Evolutionary conservation across 2,888 invertebrate species (phyloP).

Genomic region (Cybosia mesomella): DNA sequence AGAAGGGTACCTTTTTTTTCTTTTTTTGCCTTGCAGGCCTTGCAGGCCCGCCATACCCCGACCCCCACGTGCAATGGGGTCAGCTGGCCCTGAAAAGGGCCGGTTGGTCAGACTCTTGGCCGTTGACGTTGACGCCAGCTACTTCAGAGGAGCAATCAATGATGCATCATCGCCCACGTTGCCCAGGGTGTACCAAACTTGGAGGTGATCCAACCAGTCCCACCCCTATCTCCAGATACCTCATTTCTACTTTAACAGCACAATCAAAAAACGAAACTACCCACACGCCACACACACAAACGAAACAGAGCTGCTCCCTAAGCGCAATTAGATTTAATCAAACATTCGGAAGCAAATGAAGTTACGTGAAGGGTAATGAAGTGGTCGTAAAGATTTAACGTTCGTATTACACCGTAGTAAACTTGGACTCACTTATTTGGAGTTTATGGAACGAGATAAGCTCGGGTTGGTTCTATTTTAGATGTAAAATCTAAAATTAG

Average conservation of each 20-base stretch:
- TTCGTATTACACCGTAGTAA: background rate
- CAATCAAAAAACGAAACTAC: background rate
- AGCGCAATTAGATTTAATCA: constrained; percentile 7
- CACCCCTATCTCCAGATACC: background rate
- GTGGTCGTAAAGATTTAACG: constrained; percentile 9
- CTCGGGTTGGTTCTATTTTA: background rate
- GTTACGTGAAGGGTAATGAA: background rate
- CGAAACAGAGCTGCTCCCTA: background rate
- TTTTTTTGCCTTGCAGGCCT: no score
- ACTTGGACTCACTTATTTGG: constrained; percentile 1
- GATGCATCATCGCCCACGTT: no score
- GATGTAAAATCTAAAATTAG: constrained; percentile 1
- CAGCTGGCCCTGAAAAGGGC: no score
- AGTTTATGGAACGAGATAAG: constrained; percentile 5
- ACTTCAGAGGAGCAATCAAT: no score
- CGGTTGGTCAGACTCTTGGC: no score
- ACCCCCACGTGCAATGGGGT: no score
- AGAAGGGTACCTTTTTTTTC: no score
- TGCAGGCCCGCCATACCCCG: no score
- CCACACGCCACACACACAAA: background rate
- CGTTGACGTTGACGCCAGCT: no score
- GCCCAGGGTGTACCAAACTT: no score
- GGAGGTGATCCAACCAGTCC: no score
- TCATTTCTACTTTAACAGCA: background rate
- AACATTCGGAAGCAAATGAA: background rate